Base-by-base conservation (phyloP, 2,113 vertebrate genomes). In the Trinectes maculatus region DNA sequence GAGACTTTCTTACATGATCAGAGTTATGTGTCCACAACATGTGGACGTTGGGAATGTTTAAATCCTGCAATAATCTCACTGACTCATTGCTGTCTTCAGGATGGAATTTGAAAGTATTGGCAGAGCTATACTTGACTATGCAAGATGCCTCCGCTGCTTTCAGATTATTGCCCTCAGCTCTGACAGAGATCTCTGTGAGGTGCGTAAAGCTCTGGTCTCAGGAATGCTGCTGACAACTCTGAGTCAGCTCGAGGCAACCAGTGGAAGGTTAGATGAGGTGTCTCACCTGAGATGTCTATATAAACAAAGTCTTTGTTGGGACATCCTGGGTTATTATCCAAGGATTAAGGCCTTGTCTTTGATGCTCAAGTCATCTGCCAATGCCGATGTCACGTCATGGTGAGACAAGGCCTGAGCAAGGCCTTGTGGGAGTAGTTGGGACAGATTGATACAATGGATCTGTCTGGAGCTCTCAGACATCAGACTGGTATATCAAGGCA, bases 221-320 rank as follows among this genome's bases (percentile, higher is more conserved):
- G 86, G 91, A 93, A 93, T 91, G 90, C 92, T 78, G 90, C 74
- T 40, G 81, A 80, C 82, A 77, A 54, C 73, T 57, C 21, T 42
- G 28, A 42, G 65, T 91, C 87, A 82, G 64, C 82, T 87, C 69
- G 44, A 89, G 88, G 89, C 87, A 90, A 80, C 71, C 65, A 53
- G 72, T n/a, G 85, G 87, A 93, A 90, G 91, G 93, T 72, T 73
- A 87, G 89, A 86, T 90, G 89, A 92, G 91, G 85, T 93, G 94
- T 95, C 92, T 87, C 43, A 71, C 91, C 91, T 92, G 77, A 77
- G 89, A 93, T 90, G 87, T 91, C 91, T 91, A 80, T 85, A 77
- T 88, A 91, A 94, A 93, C 91, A 83, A 65, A 82, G 71, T 79
- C 92, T 93, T 91, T 94, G 91, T 92, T 80, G 76, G 85, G 82